Evolutionary conservation across 1,140 invertebrate genomes (phyloP).

Genomic region (Gonatopus flavifemur): DNA sequence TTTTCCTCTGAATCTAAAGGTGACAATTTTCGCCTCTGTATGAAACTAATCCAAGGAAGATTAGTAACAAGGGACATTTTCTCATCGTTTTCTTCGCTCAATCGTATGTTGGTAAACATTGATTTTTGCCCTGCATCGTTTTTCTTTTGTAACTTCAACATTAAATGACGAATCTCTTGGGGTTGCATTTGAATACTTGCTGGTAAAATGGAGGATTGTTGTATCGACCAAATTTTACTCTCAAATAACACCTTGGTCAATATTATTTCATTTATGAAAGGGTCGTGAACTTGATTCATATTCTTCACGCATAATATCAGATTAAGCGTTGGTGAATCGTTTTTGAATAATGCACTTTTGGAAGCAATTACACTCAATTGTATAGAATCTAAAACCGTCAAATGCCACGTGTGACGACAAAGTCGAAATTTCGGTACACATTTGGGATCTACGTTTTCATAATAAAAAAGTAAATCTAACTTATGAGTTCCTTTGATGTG

Average conservation of each 20-base stretch:
- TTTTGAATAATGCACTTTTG: constrained; percentile 57
- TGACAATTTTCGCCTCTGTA: constrained; percentile 39
- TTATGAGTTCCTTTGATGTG: constrained; percentile 64
- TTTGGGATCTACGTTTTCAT: constrained; percentile 62
- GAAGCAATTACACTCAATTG: constrained; percentile 61
- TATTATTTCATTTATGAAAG: constrained; percentile 63
- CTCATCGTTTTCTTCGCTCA: constrained; percentile 32
- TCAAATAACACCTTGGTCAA: constrained; percentile 62
- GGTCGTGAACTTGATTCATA: constrained; percentile 66
- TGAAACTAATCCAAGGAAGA: constrained; percentile 46
- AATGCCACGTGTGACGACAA: constrained; percentile 68
- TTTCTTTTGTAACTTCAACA: constrained; percentile 54
- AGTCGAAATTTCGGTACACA: constrained; percentile 63
- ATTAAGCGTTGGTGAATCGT: constrained; percentile 60
- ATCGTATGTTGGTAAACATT: constrained; percentile 46
- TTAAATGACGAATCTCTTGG: constrained; percentile 59
- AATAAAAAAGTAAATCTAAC: constrained; percentile 74
- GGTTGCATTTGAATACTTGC: constrained; percentile 53
- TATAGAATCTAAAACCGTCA: constrained; percentile 71
- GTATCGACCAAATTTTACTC: constrained; percentile 60
- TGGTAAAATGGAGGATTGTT: constrained; percentile 43
- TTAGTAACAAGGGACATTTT: neutral
- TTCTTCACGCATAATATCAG: constrained; percentile 68
- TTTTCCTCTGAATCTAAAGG: constrained; percentile 28
- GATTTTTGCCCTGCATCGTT: constrained; percentile 18